Percentiles rank a stretch among this genome's conserved stretches.
These are phyloP conservation scores for Xenentodon cancila DNA, from an alignment of 2,797 vertebrate species.

Conservation along the genomic window DNA sequence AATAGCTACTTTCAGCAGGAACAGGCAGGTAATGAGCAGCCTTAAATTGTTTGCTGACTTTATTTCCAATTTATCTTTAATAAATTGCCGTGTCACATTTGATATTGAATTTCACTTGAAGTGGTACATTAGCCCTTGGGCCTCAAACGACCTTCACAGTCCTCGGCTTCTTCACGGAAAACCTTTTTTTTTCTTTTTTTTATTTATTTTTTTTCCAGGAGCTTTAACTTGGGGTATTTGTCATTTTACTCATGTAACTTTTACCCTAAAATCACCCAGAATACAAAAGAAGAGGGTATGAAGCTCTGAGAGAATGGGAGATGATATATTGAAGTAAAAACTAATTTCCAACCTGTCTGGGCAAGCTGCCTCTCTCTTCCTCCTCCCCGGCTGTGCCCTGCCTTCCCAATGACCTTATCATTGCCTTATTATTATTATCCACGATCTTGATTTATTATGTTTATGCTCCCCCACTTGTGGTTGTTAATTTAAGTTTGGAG, in stretches of 20 bases:
- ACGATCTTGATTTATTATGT: constrained; percentile 80
- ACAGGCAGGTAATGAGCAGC: constrained; percentile 18
- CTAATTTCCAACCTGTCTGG: constrained; percentile 81
- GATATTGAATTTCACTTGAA: constrained; percentile 63
- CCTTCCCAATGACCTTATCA: constrained; percentile 74
- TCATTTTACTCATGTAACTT: constrained; percentile 79
- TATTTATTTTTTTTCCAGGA: constrained; percentile 12
- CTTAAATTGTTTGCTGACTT: constrained; percentile 36
- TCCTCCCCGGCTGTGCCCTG: constrained; percentile 60
- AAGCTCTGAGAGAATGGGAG: constrained; percentile 75
- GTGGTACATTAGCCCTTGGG: constrained; percentile 62
- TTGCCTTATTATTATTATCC: constrained; percentile 77
- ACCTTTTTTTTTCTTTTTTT: too few relatives aligned
- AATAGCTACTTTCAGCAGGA: constrained; percentile 23
- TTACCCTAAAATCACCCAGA: constrained; percentile 68
- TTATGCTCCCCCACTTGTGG: constrained; percentile 67
- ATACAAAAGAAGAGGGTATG: constrained; percentile 65
- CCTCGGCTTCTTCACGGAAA: constrained; percentile 52
- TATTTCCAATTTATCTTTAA: constrained; percentile 57
- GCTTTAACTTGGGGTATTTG: constrained; percentile 74
- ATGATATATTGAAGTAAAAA: constrained; percentile 83
- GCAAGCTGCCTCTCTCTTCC: constrained; percentile 55
- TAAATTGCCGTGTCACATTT: constrained; percentile 61
- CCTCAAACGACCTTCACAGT: constrained; percentile 62
- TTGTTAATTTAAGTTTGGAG: constrained; percentile 60